Evolutionary conservation across 2,113 vertebrate species (phyloP).

Genomic region (Ceyx cyanopectus): DNA sequence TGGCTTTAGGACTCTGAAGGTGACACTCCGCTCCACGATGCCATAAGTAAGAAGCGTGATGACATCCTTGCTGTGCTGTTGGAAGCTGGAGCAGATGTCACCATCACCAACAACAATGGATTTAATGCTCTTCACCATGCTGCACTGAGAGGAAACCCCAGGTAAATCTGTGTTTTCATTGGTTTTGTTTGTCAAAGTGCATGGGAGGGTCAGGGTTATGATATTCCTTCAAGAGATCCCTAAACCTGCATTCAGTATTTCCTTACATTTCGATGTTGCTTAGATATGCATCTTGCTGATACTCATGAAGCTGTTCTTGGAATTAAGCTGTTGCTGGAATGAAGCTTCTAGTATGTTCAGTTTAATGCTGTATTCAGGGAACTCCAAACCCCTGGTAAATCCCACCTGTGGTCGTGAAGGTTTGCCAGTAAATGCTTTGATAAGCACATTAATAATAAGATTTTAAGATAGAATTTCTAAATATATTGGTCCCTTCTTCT

Average conservation of each 20-base stretch:
- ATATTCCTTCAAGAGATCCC: not conserved
- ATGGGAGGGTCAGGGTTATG: not conserved
- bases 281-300: not conserved
- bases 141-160: slow-evolving; percentile 96
- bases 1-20: slow-evolving; percentile 92
- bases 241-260: not conserved
- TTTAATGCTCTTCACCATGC: slow-evolving; percentile 98
- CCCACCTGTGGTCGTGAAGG: not conserved
- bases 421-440: not conserved
- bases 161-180: slow-evolving; percentile 74
- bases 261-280: not conserved
- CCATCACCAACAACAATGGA: slow-evolving; percentile 98
- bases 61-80: slow-evolving; percentile 97
- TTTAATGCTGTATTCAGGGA: not conserved
- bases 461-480: not conserved
- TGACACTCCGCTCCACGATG: slow-evolving; percentile 95
- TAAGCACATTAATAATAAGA: not conserved
- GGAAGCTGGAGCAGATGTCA: slow-evolving; percentile 96
- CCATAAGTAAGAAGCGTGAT: slow-evolving; percentile 98
- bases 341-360: not conserved
- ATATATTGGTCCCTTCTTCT: not conserved
- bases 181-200: not conserved
- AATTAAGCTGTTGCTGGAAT: not conserved
- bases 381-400: not conserved
- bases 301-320: not conserved